Conservation (phyloP, 2,113 vertebrate genomes). For the Eublepharis macularius region DNA sequence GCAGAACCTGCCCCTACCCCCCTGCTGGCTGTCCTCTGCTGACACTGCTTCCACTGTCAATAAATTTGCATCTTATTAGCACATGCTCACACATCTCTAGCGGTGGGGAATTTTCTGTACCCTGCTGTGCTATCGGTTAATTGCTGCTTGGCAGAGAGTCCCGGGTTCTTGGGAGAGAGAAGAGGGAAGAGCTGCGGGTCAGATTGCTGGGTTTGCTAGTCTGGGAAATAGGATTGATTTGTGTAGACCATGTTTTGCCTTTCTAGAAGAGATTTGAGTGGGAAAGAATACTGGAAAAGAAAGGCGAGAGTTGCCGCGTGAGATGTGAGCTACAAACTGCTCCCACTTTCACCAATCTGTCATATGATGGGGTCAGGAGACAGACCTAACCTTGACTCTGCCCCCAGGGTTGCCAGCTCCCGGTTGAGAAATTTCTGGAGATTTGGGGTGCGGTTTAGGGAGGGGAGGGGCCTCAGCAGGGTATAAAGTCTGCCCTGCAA, state of each 20-base stretch:
- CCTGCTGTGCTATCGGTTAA: constrained; percentile 11
- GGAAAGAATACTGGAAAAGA: neutral
- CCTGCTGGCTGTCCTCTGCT: neutral
- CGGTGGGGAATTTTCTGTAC: neutral
- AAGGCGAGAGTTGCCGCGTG: too few species aligned
- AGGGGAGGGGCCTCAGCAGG: too few species aligned
- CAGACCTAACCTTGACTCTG: neutral
- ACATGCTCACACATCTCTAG: neutral
- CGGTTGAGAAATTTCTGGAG: too few species aligned
- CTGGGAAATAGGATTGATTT: neutral
- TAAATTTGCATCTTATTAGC: constrained; percentile 31
- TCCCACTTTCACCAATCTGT: neutral
- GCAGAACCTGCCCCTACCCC: neutral
- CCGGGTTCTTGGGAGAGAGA: neutral
- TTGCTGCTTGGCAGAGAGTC: neutral
- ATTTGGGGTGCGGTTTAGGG: too few species aligned
- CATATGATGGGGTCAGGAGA: neutral
- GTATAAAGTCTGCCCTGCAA: too few species aligned
- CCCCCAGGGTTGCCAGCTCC: too few species aligned
- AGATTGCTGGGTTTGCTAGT: neutral
- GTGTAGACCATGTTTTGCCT: neutral
- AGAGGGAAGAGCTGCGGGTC: neutral
- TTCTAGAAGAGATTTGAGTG: neutral
- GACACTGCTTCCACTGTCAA: neutral
- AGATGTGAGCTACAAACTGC: too few species aligned